phyloP scores from a whole-genome alignment of 23 tunicate species.

The Styela plicata region DNA sequence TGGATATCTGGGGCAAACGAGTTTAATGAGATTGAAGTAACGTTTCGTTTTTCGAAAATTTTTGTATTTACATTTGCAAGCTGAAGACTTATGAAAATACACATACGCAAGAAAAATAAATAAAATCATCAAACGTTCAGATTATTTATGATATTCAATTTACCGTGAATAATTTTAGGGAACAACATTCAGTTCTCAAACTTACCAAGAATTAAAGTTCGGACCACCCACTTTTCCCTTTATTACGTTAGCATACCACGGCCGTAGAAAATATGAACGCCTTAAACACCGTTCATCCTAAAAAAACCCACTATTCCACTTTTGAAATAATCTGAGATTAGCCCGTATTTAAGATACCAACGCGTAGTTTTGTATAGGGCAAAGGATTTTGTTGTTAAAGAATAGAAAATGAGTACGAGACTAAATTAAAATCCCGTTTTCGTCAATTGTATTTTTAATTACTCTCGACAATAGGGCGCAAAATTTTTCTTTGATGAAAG shows the following conservation, averaged over 20 bases:
- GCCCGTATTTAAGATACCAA: background rate
- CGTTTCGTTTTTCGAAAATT: too few species aligned
- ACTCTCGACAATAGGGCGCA: background rate
- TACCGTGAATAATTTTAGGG: background rate
- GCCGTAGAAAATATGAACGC: too few species aligned
- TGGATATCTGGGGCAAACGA: too few species aligned
- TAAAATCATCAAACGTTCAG: background rate
- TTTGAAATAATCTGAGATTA: background rate
- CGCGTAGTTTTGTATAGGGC: background rate
- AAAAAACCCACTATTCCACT: too few species aligned
- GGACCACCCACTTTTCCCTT: background rate
- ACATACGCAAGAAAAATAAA: too few species aligned
- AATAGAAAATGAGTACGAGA: background rate
- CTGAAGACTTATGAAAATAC: too few species aligned
- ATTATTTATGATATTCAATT: background rate
- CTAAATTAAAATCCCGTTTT: background rate
- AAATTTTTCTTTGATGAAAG: background rate
- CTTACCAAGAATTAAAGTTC: background rate
- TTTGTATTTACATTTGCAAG: too few species aligned
- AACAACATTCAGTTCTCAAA: too few species aligned
- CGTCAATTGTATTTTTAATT: background rate
- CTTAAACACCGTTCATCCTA: too few species aligned
- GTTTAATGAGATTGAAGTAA: too few species aligned
- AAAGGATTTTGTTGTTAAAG: background rate
- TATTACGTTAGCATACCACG: too few species aligned